Evolutionary conservation across 2,888 invertebrate genomes (phyloP), one percentile per base, ranked within the genome.

Genomic region (Apeira syringaria): DNA sequence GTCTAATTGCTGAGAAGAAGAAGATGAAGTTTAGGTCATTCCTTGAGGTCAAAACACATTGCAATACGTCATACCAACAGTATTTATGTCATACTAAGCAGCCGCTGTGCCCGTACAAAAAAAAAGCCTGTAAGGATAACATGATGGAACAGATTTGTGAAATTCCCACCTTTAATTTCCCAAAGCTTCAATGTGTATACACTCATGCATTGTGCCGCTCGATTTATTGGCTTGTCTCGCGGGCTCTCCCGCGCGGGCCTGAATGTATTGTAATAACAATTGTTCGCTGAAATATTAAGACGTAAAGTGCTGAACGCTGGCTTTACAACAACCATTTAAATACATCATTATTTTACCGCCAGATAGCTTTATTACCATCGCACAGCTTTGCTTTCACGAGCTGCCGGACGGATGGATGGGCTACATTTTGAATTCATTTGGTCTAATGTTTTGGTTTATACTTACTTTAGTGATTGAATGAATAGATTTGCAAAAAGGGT

Each of bases 241-340:
- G 44, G 53, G 65, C 47, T 50, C 46, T 40, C 44, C 50, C 20
- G 20, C 2, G 20, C 20, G 51, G 46, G 42, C 47, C 44, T 56
- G 49, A 61, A 57, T 59, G 53, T 59, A 56, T 59, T 59, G 55
- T 59, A 61, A 60, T 68, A 62, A 63, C 58, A 54, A 53, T 60
- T 57, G 50, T 50, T 53, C 50, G 50, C 49, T 56, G 56, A 63
- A 64, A 61, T 63, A 68, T 62, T 56, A 53, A 59, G 58, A 57
- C 59, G 56, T 60, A 53, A 66, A 64, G 53, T 63, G 57, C 58
- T 51, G 50, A 61, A 51, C 50, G 51, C 52, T 47, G 56, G 53
- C 56, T 62, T 60, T 59, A 61, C 62, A 59, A 50, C 61, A 50
- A 49, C 47, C 50, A 51, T 64, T 64, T 56, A 65, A 64, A 61